These are phyloP conservation scores for Caenorhabditis latens DNA, from an alignment of 1,140 invertebrate genomes.

Conservation along the genomic window DNA sequence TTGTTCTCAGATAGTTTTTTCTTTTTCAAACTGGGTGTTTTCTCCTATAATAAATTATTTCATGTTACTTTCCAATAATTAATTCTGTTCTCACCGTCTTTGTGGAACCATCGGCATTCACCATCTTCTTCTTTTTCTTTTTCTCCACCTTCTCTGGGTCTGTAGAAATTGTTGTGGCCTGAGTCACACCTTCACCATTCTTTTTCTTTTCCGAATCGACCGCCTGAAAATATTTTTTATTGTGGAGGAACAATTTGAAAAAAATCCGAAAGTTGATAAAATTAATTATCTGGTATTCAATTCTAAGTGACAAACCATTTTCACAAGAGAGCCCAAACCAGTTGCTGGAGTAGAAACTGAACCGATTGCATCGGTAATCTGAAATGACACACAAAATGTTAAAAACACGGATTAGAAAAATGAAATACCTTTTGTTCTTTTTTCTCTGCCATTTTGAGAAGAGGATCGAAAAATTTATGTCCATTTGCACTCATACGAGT, in stretches of 20 bases:
- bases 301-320: not conserved
- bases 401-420: not conserved
- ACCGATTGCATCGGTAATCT: conserved; percentile 58
- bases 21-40: conserved; percentile 11
- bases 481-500: conserved; percentile 58
- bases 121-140: conserved; percentile 39
- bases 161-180: not conserved
- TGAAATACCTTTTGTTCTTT: conserved; percentile 59
- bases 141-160: conserved; percentile 16
- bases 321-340: conserved; percentile 8
- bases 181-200: not conserved
- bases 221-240: not conserved
- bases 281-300: no score
- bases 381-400: conserved; percentile 4
- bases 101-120: conserved; percentile 9
- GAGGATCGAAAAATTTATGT: conserved; percentile 59
- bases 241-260: no score
- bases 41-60: conserved; percentile 10
- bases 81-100: not conserved
- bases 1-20: conserved; percentile 18
- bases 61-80: not conserved
- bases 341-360: conserved; percentile 63
- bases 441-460: conserved; percentile 61
- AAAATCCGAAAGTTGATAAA: no score
- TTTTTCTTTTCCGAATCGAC: conserved; percentile 24